Base-by-base conservation (phyloP, 2,888 invertebrate genomes). In the Zele albiditarsus region DNA sequence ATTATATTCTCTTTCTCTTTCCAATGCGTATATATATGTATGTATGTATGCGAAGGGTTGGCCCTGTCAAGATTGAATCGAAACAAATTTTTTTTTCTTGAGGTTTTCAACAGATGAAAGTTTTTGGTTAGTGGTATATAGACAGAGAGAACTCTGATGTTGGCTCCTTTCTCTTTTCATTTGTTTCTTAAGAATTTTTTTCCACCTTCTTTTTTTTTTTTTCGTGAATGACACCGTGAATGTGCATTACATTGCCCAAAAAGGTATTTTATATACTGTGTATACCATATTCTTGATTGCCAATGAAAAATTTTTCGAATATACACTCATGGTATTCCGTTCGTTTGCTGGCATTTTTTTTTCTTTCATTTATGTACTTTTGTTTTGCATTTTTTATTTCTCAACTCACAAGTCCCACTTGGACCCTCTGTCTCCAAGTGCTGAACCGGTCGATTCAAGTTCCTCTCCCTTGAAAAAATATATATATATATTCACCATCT, bases 401-500 rank as follows among this genome's bases (percentile, higher is more conserved):
- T 16, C 31, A 23, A 57, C 20, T 42, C 23, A 68, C 27, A 58
- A 33, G 16, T 58, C 58, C 33, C 69, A 33, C 58, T 70, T 46
- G 38, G 46, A 63, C 28, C n/a, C 27, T 28, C 27, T 70, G 57
- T 66, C 63, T 65, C 74, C 33, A 71, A 76, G 72, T 68, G 72
- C 74, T 28, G 74, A 78, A 80, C 80, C 80, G 77, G 79, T 78
- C 76, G 74, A 75, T 74, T 70, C 63, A 60, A 66, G 31, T 20
- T 46, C 31, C 23, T 31, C 69, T 70, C 70, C 28, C 58, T 73
- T 76, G 66, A 16, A 75, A 75, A 75, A 71, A 75, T 62, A 72
- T 60, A 65, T 66, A 77, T n/a, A 46, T 46, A n/a, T 67, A 63
- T 75, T 70, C 77, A 31, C 68, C 68, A 68, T 68, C 78, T 77